These are phyloP conservation scores for Lamellibrachia satsuma DNA, from an alignment of 2,888 invertebrate genomes.

Conservation along the genomic window DNA sequence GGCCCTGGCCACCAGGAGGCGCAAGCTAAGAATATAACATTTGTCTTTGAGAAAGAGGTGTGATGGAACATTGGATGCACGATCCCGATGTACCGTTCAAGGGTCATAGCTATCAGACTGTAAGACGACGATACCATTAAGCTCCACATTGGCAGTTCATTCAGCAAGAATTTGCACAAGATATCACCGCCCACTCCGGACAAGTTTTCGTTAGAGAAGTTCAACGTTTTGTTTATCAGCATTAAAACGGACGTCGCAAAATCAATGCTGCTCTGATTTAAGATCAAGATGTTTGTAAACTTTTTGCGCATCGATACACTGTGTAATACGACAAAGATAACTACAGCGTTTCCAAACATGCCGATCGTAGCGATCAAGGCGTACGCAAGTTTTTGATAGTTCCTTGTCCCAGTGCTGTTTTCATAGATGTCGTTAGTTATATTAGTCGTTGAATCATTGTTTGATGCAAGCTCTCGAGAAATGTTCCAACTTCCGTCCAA, in stretches of 20 bases:
- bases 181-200: neutral
- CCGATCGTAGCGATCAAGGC: constrained; percentile 31
- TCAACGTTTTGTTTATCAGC: constrained; percentile 25
- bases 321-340: constrained; percentile 31
- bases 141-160: too few species aligned
- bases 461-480: neutral
- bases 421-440: neutral
- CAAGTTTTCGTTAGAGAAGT: neutral
- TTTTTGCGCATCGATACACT: constrained; percentile 29
- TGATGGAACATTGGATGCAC: too few species aligned
- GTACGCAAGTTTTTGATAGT: neutral
- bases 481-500: neutral
- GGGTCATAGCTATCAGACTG: too few species aligned
- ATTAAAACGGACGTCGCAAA: constrained; percentile 34
- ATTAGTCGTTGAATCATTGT: neutral
- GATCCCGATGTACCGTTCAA: too few species aligned
- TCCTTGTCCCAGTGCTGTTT: neutral
- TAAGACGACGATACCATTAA: too few species aligned
- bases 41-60: too few species aligned
- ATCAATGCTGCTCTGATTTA: constrained; percentile 37
- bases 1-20: too few species aligned
- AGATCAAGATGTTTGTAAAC: constrained; percentile 36
- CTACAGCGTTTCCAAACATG: constrained; percentile 34
- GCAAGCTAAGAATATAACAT: too few species aligned
- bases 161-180: constrained; percentile 33